Evolutionary conservation across 1,140 invertebrate species (phyloP).

Genomic region (Notospermus geniculatus): DNA sequence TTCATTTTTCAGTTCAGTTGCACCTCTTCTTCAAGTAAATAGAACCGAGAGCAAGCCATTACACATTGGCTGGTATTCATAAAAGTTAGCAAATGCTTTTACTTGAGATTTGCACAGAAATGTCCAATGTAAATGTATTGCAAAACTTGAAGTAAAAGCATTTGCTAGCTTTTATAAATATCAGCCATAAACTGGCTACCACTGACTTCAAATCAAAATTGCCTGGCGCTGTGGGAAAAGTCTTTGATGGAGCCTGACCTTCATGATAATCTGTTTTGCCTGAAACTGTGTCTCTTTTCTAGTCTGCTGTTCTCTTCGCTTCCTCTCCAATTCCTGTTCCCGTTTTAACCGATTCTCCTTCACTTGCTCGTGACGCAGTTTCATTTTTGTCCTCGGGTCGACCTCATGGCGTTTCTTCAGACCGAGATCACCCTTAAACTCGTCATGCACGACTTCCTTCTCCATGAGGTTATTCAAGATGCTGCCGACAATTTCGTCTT

Average conservation of each 20-base stretch:
- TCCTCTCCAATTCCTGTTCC: slow-evolving; percentile 36
- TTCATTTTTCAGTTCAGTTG: too few relatives aligned
- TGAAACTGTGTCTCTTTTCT: slow-evolving; percentile 44
- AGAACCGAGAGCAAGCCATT: too few relatives aligned
- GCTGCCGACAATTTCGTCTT: slow-evolving; percentile 34
- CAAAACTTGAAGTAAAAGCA: too few relatives aligned
- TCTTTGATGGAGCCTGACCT: slow-evolving; percentile 33
- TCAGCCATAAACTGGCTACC: too few relatives aligned
- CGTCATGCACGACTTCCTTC: slow-evolving; percentile 37
- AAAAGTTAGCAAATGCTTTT: too few relatives aligned
- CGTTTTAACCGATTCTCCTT: slow-evolving; percentile 52
- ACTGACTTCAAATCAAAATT: too few relatives aligned
- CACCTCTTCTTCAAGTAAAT: too few relatives aligned
- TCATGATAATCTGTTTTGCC: slow-evolving; percentile 43
- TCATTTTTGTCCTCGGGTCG: slow-evolving; percentile 43
- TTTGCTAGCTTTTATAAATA: too few relatives aligned
- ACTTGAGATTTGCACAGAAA: too few relatives aligned
- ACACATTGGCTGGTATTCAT: too few relatives aligned
- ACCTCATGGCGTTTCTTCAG: slow-evolving; percentile 30
- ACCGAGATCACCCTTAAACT: slow-evolving; percentile 32
- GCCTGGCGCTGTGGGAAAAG: too few relatives aligned
- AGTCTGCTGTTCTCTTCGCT: slow-evolving; percentile 31
- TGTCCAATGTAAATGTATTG: too few relatives aligned
- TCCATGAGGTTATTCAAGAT: slow-evolving; percentile 42
- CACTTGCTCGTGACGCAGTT: slow-evolving; percentile 44